Conservation (phyloP, 1,140 invertebrate genomes). For the Akabosia matsudoensis region DNA sequence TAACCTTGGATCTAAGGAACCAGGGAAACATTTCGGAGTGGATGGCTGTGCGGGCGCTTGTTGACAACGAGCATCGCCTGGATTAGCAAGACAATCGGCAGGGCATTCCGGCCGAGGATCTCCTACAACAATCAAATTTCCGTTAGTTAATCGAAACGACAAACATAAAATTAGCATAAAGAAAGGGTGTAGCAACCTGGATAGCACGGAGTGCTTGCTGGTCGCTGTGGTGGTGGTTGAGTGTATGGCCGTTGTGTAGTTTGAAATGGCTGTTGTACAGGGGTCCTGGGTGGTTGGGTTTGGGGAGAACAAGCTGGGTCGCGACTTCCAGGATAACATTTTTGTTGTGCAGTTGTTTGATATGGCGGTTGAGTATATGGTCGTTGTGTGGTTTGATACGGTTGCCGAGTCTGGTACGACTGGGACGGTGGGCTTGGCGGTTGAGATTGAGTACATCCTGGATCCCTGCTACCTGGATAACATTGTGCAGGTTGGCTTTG, state of each 20-base stretch:
- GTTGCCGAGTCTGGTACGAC: not conserved
- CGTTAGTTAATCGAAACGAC: too few relatives aligned
- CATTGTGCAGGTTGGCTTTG: not conserved
- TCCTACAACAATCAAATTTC: too few relatives aligned
- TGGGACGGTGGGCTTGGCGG: not conserved
- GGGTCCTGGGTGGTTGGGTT: not conserved
- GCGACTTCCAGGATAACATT: not conserved
- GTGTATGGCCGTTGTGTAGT: constrained; percentile 10
- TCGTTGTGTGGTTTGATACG: not conserved
- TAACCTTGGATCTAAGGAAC: not conserved
- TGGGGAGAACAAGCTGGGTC: constrained; percentile 1
- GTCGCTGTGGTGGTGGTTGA: not conserved
- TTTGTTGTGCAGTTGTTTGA: too few relatives aligned
- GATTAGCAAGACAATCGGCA: not conserved
- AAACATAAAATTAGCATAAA: too few relatives aligned
- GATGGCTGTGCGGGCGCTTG: not conserved
- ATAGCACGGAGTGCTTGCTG: not conserved
- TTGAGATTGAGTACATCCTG: not conserved
- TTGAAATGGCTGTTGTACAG: not conserved
- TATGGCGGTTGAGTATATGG: too few relatives aligned
- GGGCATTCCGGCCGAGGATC: too few relatives aligned
- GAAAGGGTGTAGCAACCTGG: not conserved
- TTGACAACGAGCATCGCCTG: not conserved
- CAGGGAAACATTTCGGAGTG: not conserved
- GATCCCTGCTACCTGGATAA: not conserved